Base-by-base conservation (phyloP, 2,113 vertebrate species). In the Trichechus manatus region DNA sequence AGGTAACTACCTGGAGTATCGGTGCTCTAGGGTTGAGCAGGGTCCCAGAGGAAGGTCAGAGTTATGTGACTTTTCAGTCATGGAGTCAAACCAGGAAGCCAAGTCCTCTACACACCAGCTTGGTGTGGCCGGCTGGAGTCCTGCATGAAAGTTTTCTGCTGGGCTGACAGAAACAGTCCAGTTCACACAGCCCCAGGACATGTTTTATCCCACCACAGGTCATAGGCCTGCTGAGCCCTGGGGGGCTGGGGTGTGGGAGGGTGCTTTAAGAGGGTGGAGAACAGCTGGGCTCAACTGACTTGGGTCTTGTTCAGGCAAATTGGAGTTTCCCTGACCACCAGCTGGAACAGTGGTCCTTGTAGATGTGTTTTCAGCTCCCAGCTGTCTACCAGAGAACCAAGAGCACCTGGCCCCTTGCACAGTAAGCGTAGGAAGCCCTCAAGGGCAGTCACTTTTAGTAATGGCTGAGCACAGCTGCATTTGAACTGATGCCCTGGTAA, bases 401-500 rank as follows among this genome's bases (percentile, higher is more conserved):
- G 39, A 64, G 47, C 72, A 17, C 36, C 66, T 1, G 14, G 53
- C 56, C 44, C 53, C 27, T 72, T 88, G 72, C 36, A 19, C 82
- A 75, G 50, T 44, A 72, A 83, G 77, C 66, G 44, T 7, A 27
- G 15, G 50, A 79, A 80, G 74, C 78, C 85, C 29, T 85, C 11
- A 0, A 9, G 1, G 0, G 29, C 39, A 68, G 31, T 25, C 66
- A 82, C 10, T 53, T 68, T 68, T 84, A 36, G 79, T 74, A 81
- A 61, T 27, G 82, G 66, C 85, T 83, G 53, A 97, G 83, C 97
- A 94, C 86, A 95, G 94, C 96, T 97, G 97, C 88, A 42, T 94
- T 80, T 83, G 95, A 89, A 93, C 95, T 33, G 56, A 64, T 31
- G 68, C 68, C 90, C 94, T 63, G 20, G 82, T 77, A 75, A 91